Base-by-base conservation (phyloP, 2,113 vertebrate genomes). In the Smithornis capensis region DNA sequence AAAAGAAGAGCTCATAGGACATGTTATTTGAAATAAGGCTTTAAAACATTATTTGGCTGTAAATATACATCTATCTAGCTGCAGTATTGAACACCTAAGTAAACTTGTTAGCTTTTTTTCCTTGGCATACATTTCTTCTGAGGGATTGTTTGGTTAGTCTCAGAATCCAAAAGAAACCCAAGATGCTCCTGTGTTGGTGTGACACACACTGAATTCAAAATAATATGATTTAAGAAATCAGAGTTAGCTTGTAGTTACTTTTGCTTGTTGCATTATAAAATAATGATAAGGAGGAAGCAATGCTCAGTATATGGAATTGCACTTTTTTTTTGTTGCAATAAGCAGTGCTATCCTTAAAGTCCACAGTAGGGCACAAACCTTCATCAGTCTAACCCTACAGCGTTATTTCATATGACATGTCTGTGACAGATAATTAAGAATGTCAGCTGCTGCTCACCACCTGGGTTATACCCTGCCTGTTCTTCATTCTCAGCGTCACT, bases 321-420 rank as follows among this genome's bases (percentile, higher is more conserved):
- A 28, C 14, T 0, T 59, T 49, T 59, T 59, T 77, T 81, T 78
- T 60, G 13, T 69, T 88, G 15, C 55, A 53, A 3, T 40, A 38
- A 81, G 38, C 4, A 3, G 29, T 33, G 19, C 33, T 82, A 31
- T 38, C 7, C 19, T 37, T 56, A 19, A 78, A 69, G 40, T 38
- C 22, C 0, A 4, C 44, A 35, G 18, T 1, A 63, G 21, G 33
- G 17, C 45, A 77, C 45, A 80, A 73, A 40, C 12, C 28, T 76
- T 65, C n/a, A 31, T 69, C 25, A 19, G 33, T 45, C 40, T 49
- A 29, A 73, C 14, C 28, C 19, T 59, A 18, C 7, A 5, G 23
- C 2, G 0, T 3, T 44, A 14, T 11, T 57, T 71, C 35, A 19
- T 70, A 42, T 62, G 73, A 53, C 14, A 0, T 7, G 2, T 19